These are phyloP conservation scores for Zaprionus gabonicus DNA, from an alignment of 1,140 invertebrate species.

Conservation along the genomic window DNA sequence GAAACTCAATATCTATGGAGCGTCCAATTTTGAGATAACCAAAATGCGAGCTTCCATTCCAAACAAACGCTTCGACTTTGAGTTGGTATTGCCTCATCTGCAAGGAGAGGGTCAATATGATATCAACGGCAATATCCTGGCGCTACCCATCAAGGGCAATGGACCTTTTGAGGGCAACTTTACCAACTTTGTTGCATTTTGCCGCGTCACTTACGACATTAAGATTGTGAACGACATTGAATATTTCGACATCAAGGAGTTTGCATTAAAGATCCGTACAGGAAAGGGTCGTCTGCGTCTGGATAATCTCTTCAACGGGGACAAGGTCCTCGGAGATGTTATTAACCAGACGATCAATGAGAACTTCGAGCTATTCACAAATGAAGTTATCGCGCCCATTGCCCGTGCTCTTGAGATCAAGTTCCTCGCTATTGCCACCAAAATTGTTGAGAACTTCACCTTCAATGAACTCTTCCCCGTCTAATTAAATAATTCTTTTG, in stretches of 20 bases:
- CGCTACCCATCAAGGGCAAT: slow-evolving; percentile 87
- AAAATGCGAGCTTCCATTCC: slow-evolving; percentile 86
- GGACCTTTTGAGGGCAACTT: slow-evolving; percentile 88
- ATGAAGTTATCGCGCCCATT: slow-evolving; percentile 86
- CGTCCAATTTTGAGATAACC: slow-evolving; percentile 87
- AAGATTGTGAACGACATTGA: slow-evolving; percentile 85
- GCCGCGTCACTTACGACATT: slow-evolving; percentile 85
- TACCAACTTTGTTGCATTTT: slow-evolving; percentile 86
- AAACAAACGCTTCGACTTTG: slow-evolving; percentile 84
- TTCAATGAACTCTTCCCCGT: slow-evolving; percentile 87
- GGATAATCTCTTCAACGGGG: slow-evolving; percentile 88
- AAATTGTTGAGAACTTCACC: slow-evolving; percentile 86
- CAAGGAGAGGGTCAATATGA: slow-evolving; percentile 87
- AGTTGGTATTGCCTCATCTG: slow-evolving; percentile 86
- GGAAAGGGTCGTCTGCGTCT: slow-evolving; percentile 86
- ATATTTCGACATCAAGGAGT: slow-evolving; percentile 86
- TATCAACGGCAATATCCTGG: slow-evolving; percentile 87
- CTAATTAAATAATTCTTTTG: slow-evolving; percentile 34
- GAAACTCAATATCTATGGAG: slow-evolving; percentile 86
- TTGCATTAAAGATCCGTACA: slow-evolving; percentile 86
- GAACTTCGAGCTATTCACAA: slow-evolving; percentile 87
- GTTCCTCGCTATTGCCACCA: slow-evolving; percentile 86
- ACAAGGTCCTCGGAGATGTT: slow-evolving; percentile 86
- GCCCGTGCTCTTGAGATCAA: slow-evolving; percentile 86
- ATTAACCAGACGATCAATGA: slow-evolving; percentile 88